Evolutionary conservation across 2,797 vertebrate genomes (phyloP), one percentile per base, ranked within the genome.

Genomic region (Micropoecilia bifurca): DNA sequence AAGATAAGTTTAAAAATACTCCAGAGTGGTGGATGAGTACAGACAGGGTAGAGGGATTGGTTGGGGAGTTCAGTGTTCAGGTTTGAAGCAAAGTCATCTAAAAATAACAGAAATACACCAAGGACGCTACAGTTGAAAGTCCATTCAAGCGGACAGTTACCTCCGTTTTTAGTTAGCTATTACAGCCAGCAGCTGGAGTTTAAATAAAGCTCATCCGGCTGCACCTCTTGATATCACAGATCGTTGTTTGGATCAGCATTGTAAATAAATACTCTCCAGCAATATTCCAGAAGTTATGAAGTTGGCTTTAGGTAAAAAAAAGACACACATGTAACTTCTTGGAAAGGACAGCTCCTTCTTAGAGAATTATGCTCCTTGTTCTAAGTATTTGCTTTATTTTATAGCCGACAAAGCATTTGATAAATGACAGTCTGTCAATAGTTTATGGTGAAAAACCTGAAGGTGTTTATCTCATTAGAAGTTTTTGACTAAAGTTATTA

Each of bases 1-100:
- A 88, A 86, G 85, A 93, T 90, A 83, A 84, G 86, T 90, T 91
- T 94, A 95, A 92, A 95, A 94, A 95, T 94, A 95, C 87, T 80
- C 81, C 2, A 8, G 79, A 85, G 88, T 75, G 18, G 77, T 90
- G 76, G 84, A 89, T 86, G 88, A 89, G 79, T 78, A 80, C 76
- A 88, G 73, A 53, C 22, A 53, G 50, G 8, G 50, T 53, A 7
- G 50, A 22, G 50, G 22, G 8, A 22, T 53, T 53, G 50, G 22
- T 53, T 53, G 22, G 84, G 88, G 80, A 88, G 92, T 92, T 93
- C 87, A 87, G 83, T 47, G 75, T 78, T 77, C 81, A 89, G 82
- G 86, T 91, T 90, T 18, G 30, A 80, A 80, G 57, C 92, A 94
- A 93, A 93, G 93, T 93, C 89, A 85, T 91, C 89, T 92, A 92